Evolutionary conservation across 2,113 vertebrate species (phyloP).

Genomic region (Alouatta palliata): DNA sequence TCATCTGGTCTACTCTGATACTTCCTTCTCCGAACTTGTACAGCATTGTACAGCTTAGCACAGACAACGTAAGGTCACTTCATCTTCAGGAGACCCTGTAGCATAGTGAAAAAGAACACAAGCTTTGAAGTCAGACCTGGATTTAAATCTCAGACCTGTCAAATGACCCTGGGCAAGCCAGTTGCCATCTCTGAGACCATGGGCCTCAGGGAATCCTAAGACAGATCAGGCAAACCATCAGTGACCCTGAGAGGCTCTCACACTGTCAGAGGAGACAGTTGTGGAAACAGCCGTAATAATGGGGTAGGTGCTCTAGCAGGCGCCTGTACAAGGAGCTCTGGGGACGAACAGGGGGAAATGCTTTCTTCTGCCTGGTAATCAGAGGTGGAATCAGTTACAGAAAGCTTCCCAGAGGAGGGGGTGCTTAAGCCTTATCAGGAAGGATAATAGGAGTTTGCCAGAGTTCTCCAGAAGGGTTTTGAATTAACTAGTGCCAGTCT

Average conservation of each 20-base stretch:
- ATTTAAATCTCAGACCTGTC: neutral
- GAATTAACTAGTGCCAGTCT: neutral
- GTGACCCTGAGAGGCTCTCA: conserved; percentile 1
- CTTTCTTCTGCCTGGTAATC: neutral
- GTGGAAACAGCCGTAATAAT: neutral
- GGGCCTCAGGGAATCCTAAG: neutral
- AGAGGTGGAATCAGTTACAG: neutral
- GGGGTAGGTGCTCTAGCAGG: neutral
- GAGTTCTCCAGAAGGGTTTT: neutral
- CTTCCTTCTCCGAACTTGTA: neutral
- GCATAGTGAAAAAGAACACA: neutral
- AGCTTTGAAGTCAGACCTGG: neutral
- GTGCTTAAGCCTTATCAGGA: neutral
- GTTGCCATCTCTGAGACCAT: conserved; percentile 8
- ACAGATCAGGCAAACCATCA: neutral
- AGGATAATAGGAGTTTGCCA: neutral
- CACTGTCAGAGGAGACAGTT: neutral
- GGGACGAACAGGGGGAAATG: neutral
- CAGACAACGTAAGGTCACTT: neutral
- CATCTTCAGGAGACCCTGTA: neutral
- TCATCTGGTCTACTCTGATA: neutral
- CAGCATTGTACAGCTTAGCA: neutral
- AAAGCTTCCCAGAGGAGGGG: neutral
- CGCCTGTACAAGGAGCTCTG: neutral
- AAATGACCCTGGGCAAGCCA: neutral